These are phyloP conservation scores for Luidia sarsii DNA, from an alignment of 53 echinoderm and acorn worm genomes.

Conservation along the genomic window DNA sequence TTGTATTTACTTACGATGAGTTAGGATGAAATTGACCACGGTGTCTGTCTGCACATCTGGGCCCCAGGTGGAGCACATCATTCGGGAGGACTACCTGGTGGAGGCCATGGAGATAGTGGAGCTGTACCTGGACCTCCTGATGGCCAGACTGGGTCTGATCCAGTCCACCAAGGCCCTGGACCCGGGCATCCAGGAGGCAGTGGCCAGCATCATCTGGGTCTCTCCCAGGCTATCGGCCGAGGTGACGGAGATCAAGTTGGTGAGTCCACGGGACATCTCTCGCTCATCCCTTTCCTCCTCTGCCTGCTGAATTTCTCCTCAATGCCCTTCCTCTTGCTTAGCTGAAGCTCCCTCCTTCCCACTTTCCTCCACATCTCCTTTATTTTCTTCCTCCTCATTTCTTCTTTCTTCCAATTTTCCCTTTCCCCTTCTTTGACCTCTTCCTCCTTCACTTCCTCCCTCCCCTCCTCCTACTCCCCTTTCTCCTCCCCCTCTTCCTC, in stretches of 20 bases:
- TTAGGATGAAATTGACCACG: too few relatives aligned
- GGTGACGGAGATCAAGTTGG: slow-evolving; percentile 80
- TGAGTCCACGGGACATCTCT: too few relatives aligned
- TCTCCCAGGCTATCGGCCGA: slow-evolving; percentile 85
- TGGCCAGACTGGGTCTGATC: slow-evolving; percentile 88
- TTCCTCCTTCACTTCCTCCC: too few relatives aligned
- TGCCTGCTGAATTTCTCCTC: not conserved
- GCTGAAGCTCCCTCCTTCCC: not conserved
- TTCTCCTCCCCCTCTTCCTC: too few relatives aligned
- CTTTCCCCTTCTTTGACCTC: too few relatives aligned
- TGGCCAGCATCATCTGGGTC: slow-evolving; percentile 91
- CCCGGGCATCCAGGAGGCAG: slow-evolving; percentile 73
- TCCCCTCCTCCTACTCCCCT: too few relatives aligned
- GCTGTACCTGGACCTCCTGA: slow-evolving; percentile 82
- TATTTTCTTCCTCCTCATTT: not conserved
- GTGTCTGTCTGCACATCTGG: too few relatives aligned
- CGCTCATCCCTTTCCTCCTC: not conserved
- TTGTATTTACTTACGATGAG: too few relatives aligned
- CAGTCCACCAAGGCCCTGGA: slow-evolving; percentile 82
- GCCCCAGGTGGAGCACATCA: slow-evolving; percentile 99
- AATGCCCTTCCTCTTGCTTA: not conserved
- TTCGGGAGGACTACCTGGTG: slow-evolving; percentile 96
- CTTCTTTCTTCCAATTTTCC: too few relatives aligned
- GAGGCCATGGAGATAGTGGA: slow-evolving; percentile 98
- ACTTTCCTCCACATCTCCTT: too few relatives aligned